Conservation (phyloP, 2,797 vertebrate species). For the Lacerta bilineata region DNA sequence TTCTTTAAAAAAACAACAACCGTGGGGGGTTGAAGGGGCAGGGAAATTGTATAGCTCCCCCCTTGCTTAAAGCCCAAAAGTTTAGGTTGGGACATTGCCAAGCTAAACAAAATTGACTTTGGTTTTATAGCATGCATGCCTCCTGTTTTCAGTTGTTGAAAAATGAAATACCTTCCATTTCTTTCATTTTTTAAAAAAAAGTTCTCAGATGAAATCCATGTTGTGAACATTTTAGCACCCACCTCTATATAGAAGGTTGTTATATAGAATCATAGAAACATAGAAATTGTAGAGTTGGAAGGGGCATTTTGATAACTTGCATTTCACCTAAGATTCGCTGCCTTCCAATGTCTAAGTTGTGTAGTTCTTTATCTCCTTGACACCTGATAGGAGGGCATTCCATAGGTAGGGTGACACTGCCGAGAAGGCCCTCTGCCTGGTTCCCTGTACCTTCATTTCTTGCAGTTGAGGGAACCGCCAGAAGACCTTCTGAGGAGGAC, state of each 20-base stretch:
- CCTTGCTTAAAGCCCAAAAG: conserved; percentile 33
- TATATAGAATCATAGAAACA: too few relatives aligned
- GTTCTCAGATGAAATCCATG: background rate
- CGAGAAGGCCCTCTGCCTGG: too few relatives aligned
- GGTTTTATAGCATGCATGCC: conserved; percentile 20
- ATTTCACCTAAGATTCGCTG: background rate
- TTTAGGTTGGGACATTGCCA: conserved; percentile 64
- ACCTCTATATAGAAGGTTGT: too few relatives aligned
- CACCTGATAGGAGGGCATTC: too few relatives aligned
- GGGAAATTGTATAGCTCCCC: conserved; percentile 25
- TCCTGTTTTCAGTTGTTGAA: conserved; percentile 35
- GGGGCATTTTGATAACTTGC: background rate
- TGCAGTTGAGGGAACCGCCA: too few relatives aligned
- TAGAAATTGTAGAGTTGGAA: too few relatives aligned
- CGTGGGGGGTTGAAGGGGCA: background rate
- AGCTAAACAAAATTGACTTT: conserved; percentile 47
- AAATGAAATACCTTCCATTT: conserved; percentile 37
- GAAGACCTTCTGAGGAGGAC: too few relatives aligned
- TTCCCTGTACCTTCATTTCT: too few relatives aligned
- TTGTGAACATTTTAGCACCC: background rate
- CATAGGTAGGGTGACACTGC: too few relatives aligned
- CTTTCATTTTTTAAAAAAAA: background rate
- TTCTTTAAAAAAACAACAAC: conserved; percentile 27
- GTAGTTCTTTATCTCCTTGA: too few relatives aligned
- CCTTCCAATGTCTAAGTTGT: too few relatives aligned